These are phyloP conservation scores for Grallaria varia DNA, from an alignment of 2,113 vertebrate genomes.

Conservation along the genomic window DNA sequence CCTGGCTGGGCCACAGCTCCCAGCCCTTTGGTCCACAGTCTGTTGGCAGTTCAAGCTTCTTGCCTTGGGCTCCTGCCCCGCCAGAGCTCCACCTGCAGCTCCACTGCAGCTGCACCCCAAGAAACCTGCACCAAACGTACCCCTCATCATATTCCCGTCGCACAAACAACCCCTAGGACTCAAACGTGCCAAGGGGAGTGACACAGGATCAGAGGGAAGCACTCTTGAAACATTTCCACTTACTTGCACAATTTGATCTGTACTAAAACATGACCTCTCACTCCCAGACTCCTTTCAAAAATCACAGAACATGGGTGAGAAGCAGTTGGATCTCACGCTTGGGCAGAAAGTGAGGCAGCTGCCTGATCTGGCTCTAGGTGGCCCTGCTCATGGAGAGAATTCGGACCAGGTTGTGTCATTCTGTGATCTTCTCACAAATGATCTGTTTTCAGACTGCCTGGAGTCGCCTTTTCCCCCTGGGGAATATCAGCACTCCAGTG, in stretches of 20 bases:
- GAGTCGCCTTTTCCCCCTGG: neutral
- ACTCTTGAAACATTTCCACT: neutral
- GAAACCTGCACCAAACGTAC: neutral
- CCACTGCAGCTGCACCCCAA: neutral
- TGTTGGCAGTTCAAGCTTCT: neutral
- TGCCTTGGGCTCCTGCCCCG: neutral
- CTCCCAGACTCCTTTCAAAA: neutral
- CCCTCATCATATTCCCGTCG: neutral
- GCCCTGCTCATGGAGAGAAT: neutral
- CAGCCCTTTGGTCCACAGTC: neutral
- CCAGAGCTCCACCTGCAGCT: neutral
- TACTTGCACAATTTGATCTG: neutral
- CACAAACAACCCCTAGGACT: neutral
- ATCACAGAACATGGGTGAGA: neutral
- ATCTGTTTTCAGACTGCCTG: neutral
- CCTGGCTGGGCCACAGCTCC: neutral
- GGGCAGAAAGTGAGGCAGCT: neutral
- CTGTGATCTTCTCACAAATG: neutral
- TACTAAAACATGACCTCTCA: neutral
- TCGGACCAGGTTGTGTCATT: neutral
- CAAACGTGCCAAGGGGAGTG: neutral
- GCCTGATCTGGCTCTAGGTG: neutral
- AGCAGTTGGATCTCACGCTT: neutral
- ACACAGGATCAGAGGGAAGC: neutral
- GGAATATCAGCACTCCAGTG: neutral